Evolutionary conservation across 2,888 invertebrate species (phyloP).

Genomic region (Agrilus cyanescens): DNA sequence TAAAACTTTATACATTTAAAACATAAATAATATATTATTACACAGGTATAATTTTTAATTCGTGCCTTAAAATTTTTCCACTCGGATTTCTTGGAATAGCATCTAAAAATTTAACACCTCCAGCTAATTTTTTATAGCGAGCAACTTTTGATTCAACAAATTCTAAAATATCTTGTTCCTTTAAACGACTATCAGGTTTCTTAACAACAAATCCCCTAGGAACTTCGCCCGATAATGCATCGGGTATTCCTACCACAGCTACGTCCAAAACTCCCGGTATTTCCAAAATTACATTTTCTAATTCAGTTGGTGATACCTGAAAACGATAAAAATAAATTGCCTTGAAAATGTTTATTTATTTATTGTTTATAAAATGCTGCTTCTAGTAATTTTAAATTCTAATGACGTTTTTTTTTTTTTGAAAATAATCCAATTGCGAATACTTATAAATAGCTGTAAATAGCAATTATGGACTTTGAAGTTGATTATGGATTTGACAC

Average conservation of each 20-base stretch:
- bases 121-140: conserved; percentile 59
- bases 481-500: no score
- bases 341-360: conserved; percentile 43
- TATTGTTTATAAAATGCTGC: conserved; percentile 2
- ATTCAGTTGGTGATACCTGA: conserved; percentile 76
- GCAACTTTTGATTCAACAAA: conserved; percentile 53
- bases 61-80: conserved; percentile 64
- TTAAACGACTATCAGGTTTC: conserved; percentile 41
- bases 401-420: no score
- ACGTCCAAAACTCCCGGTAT: conserved; percentile 61
- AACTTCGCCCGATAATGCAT: conserved; percentile 58
- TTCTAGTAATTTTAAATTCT: conserved; percentile 5
- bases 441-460: no score
- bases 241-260: conserved; percentile 66
- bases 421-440: no score
- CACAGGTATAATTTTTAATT: conserved; percentile 38
- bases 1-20: no score
- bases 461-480: no score
- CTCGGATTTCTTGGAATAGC: conserved; percentile 61
- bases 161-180: conserved; percentile 44
- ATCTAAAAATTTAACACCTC: conserved; percentile 57
- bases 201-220: conserved; percentile 64
- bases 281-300: conserved; percentile 65
- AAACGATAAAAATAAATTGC: conserved; percentile 28
- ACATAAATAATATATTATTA: no score